A percentile compares a stretch with the other conserved stretches of the same genome.
phyloP scores from a whole-genome alignment of 2,113 vertebrate species.

The Galeopterus variegatus region DNA sequence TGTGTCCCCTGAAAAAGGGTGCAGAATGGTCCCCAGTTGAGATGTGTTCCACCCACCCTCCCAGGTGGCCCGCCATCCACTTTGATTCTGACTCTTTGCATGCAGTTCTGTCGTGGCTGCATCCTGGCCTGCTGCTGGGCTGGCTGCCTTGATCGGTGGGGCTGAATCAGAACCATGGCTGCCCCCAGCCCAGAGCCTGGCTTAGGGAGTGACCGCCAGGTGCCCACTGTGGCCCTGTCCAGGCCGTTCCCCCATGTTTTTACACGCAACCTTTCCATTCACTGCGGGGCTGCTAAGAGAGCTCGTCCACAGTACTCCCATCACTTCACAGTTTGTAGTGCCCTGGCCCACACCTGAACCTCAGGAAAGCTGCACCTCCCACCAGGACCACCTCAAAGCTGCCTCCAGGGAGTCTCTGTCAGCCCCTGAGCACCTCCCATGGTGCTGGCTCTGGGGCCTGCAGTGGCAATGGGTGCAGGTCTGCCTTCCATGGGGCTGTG shows the following conservation, averaged over 20 bases:
- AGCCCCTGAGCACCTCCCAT: accelerated
- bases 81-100: accelerated
- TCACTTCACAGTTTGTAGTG: neutral
- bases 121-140: too few species aligned
- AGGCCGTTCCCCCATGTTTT: neutral
- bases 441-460: too few species aligned
- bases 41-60: neutral
- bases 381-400: neutral
- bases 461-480: accelerated
- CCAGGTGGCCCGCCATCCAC: accelerated
- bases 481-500: neutral
- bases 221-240: accelerated
- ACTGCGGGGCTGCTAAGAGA: neutral
- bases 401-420: neutral
- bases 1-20: neutral
- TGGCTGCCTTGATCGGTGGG: too few species aligned
- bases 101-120: accelerated
- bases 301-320: accelerated
- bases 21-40: neutral
- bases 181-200: neutral
- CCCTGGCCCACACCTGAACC: neutral
- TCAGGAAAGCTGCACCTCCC: neutral
- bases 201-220: neutral
- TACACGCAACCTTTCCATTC: too few species aligned
- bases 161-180: neutral